Base-by-base conservation (phyloP, 2,113 vertebrate genomes). In the Eublepharis macularius region DNA sequence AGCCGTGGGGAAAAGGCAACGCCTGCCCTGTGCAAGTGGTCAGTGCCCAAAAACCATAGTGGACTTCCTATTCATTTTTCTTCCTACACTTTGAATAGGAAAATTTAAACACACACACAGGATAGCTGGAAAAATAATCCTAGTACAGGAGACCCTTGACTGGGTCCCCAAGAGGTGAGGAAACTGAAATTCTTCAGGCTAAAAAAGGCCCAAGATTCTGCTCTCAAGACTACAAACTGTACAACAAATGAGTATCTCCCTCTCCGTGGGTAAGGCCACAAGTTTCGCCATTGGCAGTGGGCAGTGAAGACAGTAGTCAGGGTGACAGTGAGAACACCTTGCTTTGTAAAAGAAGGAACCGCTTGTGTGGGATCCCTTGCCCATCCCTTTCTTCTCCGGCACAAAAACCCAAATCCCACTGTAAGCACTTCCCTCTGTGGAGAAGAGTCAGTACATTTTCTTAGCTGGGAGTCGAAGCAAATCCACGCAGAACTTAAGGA, bases 391-490 rank as follows among this genome's bases (percentile, higher is more conserved):
- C 87, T 86, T 88, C 91, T 91, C 90, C 90, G 91, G 90, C 91
- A 74, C 32, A 12, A 17, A 54, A 54, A 45, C 24, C 49, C n/a
- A 54, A 54, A 54, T 17, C 51, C 29, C 32, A 16, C 89, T 79
- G 1, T n/a, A 81, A 0, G 1, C 29, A 36, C 45, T 68, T 32
- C 26, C 77, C 81, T 6, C 0, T 14, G 43, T 57, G 86, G 86
- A 90, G 83, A 86, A 13, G 76, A 32, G 85, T 99, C 96, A 99
- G 95, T 98, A 97, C 68, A 98, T 94, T 96, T 99, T 99, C 96
- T 99, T 99, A 94, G 95, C 94, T 88, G 98, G 98, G 88, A 98
- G 95, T 51, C 96, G 96, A 54, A 97, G 94, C 1, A 95, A 92
- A 92, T 99, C 98, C 95, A 98, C 72, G 88, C 97, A 85, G 92